Conservation (phyloP, 1,140 invertebrate species). For the Drosophila santomea region DNA sequence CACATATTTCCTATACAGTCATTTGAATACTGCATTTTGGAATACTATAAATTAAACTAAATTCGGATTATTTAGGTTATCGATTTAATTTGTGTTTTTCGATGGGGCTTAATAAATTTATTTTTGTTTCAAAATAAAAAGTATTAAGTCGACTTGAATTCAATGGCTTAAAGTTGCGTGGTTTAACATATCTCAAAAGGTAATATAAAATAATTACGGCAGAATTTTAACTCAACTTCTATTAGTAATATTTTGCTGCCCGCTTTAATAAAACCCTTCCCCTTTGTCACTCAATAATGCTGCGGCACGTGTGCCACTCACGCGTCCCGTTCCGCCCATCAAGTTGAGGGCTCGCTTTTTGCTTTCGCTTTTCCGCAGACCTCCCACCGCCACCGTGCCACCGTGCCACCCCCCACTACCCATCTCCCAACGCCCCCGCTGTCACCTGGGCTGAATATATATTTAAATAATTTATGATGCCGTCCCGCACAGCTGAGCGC, state of each 20-base stretch:
- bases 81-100: neutral
- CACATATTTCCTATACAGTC: too few relatives aligned
- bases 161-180: neutral
- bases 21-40: too few relatives aligned
- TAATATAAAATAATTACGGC: constrained; percentile 35
- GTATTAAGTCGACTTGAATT: neutral
- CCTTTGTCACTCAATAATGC: constrained; percentile 14
- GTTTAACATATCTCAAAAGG: neutral
- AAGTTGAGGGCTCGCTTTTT: constrained; percentile 49
- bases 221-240: constrained; percentile 39
- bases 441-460: constrained; percentile 61
- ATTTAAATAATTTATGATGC: constrained; percentile 80
- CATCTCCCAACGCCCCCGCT: constrained; percentile 17
- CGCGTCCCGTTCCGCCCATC: constrained; percentile 44
- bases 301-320: constrained; percentile 61
- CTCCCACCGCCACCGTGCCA: constrained; percentile 12
- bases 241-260: constrained; percentile 16
- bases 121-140: neutral
- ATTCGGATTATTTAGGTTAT: neutral
- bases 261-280: constrained; percentile 6
- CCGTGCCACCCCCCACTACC: neutral
- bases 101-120: neutral
- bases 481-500: constrained; percentile 63
- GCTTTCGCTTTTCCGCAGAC: constrained; percentile 40
- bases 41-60: too few relatives aligned